Evolutionary conservation across 2,888 invertebrate genomes (phyloP).

Genomic region (Agrotis clavis): DNA sequence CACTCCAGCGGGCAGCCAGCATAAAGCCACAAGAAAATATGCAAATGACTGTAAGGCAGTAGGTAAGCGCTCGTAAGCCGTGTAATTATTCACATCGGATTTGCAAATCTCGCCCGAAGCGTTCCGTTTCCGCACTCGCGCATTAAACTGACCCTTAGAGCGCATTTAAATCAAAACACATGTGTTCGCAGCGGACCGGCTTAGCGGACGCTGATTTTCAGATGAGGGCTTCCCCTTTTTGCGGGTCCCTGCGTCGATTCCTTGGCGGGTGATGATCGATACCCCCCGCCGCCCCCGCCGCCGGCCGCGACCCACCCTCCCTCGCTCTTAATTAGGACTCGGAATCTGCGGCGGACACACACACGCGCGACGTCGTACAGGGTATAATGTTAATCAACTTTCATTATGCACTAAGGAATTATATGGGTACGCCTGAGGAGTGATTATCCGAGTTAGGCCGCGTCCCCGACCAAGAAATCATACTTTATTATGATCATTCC

Average conservation of each 20-base stretch:
- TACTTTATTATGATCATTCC: slow-evolving; percentile 89
- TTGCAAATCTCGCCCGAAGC: slow-evolving; percentile 89
- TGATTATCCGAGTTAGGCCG: slow-evolving; percentile 89
- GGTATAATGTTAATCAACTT: slow-evolving; percentile 91
- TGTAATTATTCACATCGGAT: slow-evolving; percentile 91
- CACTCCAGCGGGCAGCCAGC: slow-evolving; percentile 75
- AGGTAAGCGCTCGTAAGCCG: slow-evolving; percentile 90
- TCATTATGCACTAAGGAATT: slow-evolving; percentile 92
- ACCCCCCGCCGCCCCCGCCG: slow-evolving; percentile 83
- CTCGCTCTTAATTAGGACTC: slow-evolving; percentile 96
- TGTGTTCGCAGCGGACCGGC: slow-evolving; percentile 88
- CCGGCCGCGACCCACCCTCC: slow-evolving; percentile 88
- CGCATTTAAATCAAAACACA: slow-evolving; percentile 90
- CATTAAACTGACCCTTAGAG: slow-evolving; percentile 89
- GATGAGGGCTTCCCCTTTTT: slow-evolving; percentile 90
- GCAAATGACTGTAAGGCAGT: slow-evolving; percentile 90
- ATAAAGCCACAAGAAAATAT: slow-evolving; percentile 90
- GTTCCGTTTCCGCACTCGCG: slow-evolving; percentile 85
- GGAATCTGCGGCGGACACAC: slow-evolving; percentile 96
- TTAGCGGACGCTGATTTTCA: slow-evolving; percentile 89
- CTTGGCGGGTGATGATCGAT: slow-evolving; percentile 90
- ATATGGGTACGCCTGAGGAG: slow-evolving; percentile 91
- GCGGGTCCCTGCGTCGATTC: slow-evolving; percentile 91
- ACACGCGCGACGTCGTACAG: slow-evolving; percentile 79
- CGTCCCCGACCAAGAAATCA: slow-evolving; percentile 90